Evolutionary conservation across 2,113 vertebrate species (phyloP).

Genomic region (Hydropotes inermis): DNA sequence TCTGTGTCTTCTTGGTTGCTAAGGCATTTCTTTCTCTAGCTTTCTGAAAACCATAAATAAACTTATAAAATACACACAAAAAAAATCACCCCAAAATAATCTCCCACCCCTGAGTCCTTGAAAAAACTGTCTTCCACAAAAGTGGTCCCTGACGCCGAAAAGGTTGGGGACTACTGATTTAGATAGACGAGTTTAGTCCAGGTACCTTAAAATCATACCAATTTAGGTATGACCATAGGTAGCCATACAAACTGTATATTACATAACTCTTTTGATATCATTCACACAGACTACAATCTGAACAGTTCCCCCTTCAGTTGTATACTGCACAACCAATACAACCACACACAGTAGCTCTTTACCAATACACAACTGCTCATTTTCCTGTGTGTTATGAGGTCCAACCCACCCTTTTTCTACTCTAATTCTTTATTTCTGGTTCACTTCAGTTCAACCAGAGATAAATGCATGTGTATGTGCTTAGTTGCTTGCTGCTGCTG

Average conservation of each 20-base stretch:
- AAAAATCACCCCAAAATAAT: not conserved
- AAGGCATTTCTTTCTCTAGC: conserved; percentile 64
- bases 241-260: not conserved
- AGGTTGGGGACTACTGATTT: not conserved
- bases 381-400: not conserved
- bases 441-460: not conserved
- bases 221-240: not conserved
- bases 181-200: not conserved
- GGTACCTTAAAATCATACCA: not conserved
- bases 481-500: not conserved
- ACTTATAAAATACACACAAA: conserved; percentile 46
- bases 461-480: not conserved
- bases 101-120: not conserved
- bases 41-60: conserved; percentile 69
- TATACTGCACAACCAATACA: not conserved
- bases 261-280: not conserved
- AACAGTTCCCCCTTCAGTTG: not conserved
- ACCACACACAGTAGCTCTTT: not conserved
- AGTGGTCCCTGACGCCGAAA: not conserved
- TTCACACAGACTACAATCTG: not conserved
- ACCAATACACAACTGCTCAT: not conserved
- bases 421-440: not conserved
- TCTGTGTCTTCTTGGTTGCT: conserved; percentile 17
- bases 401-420: not conserved
- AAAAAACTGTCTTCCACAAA: not conserved